Conservation (phyloP, 2,113 vertebrate species). For the Lagopus leucura region DNA sequence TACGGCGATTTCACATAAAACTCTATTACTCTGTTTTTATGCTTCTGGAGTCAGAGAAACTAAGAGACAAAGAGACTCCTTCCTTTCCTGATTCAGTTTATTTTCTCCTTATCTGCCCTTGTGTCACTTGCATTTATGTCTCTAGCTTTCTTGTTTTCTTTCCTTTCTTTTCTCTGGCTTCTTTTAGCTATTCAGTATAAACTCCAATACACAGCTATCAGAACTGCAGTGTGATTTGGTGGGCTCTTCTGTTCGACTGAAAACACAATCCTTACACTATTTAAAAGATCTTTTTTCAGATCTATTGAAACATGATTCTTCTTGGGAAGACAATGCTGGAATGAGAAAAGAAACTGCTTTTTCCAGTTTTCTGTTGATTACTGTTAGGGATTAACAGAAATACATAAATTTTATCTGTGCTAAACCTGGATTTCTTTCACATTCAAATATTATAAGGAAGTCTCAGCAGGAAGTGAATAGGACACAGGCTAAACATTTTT, state of each 20-base stretch:
- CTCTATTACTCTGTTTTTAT: background rate
- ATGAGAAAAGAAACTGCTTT: background rate
- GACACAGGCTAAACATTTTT: background rate
- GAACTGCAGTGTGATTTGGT: background rate
- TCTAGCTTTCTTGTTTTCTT: background rate
- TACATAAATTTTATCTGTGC: background rate
- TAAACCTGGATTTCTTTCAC: background rate
- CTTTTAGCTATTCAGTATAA: background rate
- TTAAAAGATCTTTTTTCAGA: background rate
- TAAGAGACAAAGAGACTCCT: background rate
- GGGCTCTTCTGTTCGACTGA: background rate
- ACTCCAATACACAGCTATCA: background rate
- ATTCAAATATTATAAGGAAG: background rate
- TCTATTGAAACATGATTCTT: background rate
- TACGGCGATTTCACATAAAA: background rate
- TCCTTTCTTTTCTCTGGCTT: background rate
- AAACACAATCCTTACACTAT: background rate
- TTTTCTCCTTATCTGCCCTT: background rate
- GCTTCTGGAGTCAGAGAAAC: background rate
- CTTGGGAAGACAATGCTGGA: background rate
- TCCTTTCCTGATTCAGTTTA: background rate
- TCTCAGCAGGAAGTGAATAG: background rate
- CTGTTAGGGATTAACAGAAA: background rate
- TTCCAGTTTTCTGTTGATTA: background rate
- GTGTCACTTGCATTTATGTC: background rate